phyloP scores from a whole-genome alignment of 2,797 vertebrate species.

The Phoxinus dragarum region DNA sequence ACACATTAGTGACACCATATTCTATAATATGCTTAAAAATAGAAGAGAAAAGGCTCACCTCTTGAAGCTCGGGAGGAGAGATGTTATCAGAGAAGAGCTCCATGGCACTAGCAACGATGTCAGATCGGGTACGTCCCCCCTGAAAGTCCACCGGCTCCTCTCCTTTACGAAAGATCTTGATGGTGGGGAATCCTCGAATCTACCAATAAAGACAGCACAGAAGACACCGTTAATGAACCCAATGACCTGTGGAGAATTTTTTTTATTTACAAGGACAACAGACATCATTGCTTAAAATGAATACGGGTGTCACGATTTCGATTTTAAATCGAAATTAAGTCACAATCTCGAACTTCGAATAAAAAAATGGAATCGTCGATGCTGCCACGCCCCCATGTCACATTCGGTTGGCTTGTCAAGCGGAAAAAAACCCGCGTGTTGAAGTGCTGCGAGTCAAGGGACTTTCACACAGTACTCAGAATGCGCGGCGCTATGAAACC shows the following conservation, averaged over 20 bases:
- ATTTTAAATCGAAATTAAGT: too few relatives aligned
- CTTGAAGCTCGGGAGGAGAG: constrained; percentile 85
- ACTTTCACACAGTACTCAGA: too few relatives aligned
- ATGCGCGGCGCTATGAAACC: too few relatives aligned
- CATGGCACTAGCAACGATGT: constrained; percentile 86
- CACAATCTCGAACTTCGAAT: too few relatives aligned
- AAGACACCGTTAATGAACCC: neutral
- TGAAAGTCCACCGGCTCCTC: constrained; percentile 92
- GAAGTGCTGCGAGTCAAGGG: too few relatives aligned
- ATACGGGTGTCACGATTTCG: too few relatives aligned
- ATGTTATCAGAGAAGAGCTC: constrained; percentile 94
- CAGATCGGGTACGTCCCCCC: constrained; percentile 86
- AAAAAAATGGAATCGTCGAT: too few relatives aligned
- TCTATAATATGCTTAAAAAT: neutral
- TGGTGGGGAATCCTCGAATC: constrained; percentile 95
- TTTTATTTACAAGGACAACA: too few relatives aligned
- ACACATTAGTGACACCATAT: neutral
- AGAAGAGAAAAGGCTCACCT: constrained; percentile 76
- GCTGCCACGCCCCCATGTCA: too few relatives aligned
- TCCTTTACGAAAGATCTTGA: constrained; percentile 96
- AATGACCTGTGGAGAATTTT: neutral
- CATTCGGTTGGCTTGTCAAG: too few relatives aligned
- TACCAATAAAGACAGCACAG: constrained; percentile 60
- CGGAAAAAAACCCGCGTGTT: too few relatives aligned
- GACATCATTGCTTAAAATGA: too few relatives aligned